Conservation (phyloP, 2,888 invertebrate species). For the Biston betularia region DNA sequence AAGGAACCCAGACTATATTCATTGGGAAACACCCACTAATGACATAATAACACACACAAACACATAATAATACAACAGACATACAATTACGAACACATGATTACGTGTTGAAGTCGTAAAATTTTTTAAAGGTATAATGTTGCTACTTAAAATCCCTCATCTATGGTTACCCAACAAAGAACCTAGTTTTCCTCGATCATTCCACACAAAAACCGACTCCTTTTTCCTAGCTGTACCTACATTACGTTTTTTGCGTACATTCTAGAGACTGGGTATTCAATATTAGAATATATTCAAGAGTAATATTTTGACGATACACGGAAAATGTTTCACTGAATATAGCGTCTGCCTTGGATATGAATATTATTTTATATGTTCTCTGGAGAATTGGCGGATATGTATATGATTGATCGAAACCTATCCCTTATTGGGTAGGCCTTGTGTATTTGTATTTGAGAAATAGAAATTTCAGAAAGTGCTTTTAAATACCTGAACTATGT, state of each 20-base stretch:
- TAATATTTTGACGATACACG: constrained; percentile 46
- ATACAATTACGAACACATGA: no score
- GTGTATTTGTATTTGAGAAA: not conserved
- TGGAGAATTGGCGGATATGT: constrained; percentile 23
- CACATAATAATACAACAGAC: no score
- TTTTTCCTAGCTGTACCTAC: constrained; percentile 35
- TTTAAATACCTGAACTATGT: no score
- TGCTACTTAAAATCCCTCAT: not conserved
- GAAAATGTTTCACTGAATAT: constrained; percentile 46
- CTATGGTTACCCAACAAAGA: constrained; percentile 12
- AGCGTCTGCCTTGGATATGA: constrained; percentile 27
- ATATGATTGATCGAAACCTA: constrained; percentile 21
- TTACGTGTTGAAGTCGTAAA: no score
- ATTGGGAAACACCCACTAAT: no score
- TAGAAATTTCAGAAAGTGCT: not conserved
- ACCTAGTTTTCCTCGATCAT: constrained; percentile 23
- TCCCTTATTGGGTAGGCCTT: constrained; percentile 19
- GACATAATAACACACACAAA: no score
- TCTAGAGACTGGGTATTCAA: constrained; percentile 44
- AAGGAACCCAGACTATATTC: no score
- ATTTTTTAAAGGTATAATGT: no score
- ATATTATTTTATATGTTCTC: constrained; percentile 32
- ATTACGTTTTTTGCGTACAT: constrained; percentile 33
- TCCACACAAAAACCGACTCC: constrained; percentile 13
- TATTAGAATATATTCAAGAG: constrained; percentile 52